Conservation (phyloP, 2,113 vertebrate species). For the Notiomystis cincta region DNA sequence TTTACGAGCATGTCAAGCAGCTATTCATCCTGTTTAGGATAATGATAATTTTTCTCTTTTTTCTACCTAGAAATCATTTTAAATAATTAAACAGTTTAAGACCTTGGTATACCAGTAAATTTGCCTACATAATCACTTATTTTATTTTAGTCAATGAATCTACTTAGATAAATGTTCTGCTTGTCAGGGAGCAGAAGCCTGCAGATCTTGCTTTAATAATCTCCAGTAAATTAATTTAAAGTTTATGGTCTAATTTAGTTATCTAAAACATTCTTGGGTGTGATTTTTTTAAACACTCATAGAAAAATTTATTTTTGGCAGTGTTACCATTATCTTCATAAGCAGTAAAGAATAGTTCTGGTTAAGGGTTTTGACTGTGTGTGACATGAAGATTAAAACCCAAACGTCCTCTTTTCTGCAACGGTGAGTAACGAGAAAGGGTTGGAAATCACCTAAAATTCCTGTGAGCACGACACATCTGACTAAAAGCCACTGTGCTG, state of each 20-base stretch:
- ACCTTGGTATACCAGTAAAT: background rate
- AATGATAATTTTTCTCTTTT: background rate
- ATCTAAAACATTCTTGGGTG: background rate
- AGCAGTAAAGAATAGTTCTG: background rate
- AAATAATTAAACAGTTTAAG: background rate
- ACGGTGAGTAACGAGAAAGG: background rate
- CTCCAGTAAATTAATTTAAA: background rate
- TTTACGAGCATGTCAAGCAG: background rate
- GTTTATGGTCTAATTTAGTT: background rate
- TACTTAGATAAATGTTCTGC: background rate
- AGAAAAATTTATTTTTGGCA: background rate
- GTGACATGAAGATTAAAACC: background rate
- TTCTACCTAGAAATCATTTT: background rate
- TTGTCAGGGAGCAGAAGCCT: background rate
- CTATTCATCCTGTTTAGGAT: background rate
- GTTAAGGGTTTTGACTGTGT: background rate
- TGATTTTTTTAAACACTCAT: background rate
- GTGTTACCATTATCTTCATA: background rate
- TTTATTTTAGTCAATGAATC: background rate
- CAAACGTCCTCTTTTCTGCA: background rate
- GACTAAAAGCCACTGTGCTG: background rate
- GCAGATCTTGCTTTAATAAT: background rate
- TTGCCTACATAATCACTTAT: background rate
- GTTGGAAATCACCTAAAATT: constrained; percentile 30
- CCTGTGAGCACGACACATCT: background rate